Evolutionary conservation across 2,797 vertebrate genomes (phyloP).

Genomic region (Tokudaia tokunoshimensis): DNA sequence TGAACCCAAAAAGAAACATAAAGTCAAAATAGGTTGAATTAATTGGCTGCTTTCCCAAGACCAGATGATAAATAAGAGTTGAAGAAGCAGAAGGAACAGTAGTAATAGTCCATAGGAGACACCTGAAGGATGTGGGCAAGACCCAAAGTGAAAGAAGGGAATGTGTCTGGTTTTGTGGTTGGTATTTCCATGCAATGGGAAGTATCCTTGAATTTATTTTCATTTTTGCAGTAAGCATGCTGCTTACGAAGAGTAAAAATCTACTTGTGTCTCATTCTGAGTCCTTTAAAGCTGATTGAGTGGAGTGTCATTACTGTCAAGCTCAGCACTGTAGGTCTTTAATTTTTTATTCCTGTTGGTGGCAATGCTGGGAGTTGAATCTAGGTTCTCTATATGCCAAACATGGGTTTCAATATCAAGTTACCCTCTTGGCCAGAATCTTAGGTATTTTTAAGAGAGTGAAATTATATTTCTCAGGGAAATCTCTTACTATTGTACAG

Average conservation of each 20-base stretch:
- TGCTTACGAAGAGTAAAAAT: neutral
- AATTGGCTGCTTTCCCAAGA: neutral
- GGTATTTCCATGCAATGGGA: neutral
- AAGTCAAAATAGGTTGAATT: neutral
- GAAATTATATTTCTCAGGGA: neutral
- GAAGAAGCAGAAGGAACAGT: neutral
- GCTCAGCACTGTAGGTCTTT: neutral
- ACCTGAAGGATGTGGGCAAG: neutral
- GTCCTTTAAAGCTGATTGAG: neutral
- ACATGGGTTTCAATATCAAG: neutral
- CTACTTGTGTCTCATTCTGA: neutral
- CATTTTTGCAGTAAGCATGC: constrained; percentile 1
- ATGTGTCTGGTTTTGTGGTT: neutral
- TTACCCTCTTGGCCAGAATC: neutral
- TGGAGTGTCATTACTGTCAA: neutral
- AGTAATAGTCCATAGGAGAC: neutral
- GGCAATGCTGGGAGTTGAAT: neutral
- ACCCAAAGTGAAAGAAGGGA: neutral
- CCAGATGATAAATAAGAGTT: neutral
- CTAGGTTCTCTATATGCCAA: neutral
- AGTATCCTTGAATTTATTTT: constrained; percentile 4
- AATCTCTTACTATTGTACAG: neutral
- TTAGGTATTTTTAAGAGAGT: neutral
- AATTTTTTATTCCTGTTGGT: neutral
- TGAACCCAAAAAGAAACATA: neutral